phyloP scores from a whole-genome alignment of 37 sponge, comb jelly and placozoan genomes.

The Chondrosia reniformis region DNA sequence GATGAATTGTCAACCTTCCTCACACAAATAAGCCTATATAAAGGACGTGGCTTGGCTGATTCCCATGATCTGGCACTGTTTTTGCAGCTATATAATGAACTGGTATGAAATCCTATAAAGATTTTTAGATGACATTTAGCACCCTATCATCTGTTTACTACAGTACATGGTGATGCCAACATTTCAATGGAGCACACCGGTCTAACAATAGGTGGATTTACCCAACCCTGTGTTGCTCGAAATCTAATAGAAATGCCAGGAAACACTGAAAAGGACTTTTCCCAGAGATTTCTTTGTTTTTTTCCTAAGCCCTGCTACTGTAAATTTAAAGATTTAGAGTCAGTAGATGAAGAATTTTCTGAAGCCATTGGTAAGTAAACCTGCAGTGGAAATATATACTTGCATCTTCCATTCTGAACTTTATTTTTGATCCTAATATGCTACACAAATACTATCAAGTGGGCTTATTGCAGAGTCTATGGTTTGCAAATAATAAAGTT shows the following conservation, averaged over 20 bases:
- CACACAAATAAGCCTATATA: constrained; percentile 36
- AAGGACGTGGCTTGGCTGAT: constrained; percentile 18
- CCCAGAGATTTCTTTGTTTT: constrained; percentile 42
- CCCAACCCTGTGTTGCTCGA: constrained; percentile 36
- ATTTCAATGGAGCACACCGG: constrained; percentile 34
- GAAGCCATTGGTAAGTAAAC: not conserved
- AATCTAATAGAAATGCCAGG: constrained; percentile 23
- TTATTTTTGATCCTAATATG: not conserved
- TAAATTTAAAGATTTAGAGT: constrained; percentile 9
- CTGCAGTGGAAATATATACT: not conserved
- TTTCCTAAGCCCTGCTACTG: constrained; percentile 23
- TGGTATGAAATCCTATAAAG: not conserved
- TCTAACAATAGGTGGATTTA: constrained; percentile 36
- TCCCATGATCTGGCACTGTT: constrained; percentile 43
- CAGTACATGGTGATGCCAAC: constrained; percentile 35
- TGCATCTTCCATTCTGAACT: not conserved
- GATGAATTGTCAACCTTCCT: constrained; percentile 48
- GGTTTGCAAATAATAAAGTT: not conserved
- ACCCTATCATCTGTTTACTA: not conserved
- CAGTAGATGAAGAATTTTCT: constrained; percentile 23
- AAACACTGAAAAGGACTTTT: constrained; percentile 32
- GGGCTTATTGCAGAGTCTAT: not conserved
- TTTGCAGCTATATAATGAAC: constrained; percentile 20
- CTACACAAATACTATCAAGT: not conserved
- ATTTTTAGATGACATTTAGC: not conserved